These are phyloP conservation scores for Myathropa florea DNA, from an alignment of 2,888 invertebrate species.

Conservation along the genomic window DNA sequence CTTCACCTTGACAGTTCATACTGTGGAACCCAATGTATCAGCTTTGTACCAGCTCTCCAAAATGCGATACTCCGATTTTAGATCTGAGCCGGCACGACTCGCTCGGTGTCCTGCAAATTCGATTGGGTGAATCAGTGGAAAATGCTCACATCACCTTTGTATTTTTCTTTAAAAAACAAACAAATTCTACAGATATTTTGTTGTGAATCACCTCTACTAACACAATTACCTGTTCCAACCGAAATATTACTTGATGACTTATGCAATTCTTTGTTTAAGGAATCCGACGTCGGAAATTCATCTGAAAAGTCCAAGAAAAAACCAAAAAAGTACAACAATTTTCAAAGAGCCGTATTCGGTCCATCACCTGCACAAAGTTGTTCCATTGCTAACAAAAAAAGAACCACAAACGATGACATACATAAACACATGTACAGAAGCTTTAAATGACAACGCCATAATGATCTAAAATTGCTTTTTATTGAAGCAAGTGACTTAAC, in stretches of 20 bases:
- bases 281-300: not conserved
- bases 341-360: not conserved
- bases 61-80: too few relatives aligned
- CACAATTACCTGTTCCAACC: not conserved
- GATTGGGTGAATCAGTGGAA: too few relatives aligned
- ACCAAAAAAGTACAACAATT: not conserved
- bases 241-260: not conserved
- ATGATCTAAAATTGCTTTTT: not conserved
- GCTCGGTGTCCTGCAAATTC: too few relatives aligned
- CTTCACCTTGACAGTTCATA: too few relatives aligned
- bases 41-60: too few relatives aligned
- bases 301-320: not conserved
- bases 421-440: not conserved
- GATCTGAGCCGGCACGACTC: too few relatives aligned
- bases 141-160: too few relatives aligned
- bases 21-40: too few relatives aligned
- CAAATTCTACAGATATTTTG: too few relatives aligned
- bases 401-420: not conserved
- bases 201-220: not conserved
- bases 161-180: too few relatives aligned
- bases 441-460: not conserved
- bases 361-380: not conserved
- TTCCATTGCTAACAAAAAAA: not conserved
- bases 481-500: not conserved
- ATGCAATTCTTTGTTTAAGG: not conserved